A percentile compares a stretch with the other conserved stretches of the same genome.
phyloP scores from a whole-genome alignment of 1,140 invertebrate species.

The Danaus melanippus region DNA sequence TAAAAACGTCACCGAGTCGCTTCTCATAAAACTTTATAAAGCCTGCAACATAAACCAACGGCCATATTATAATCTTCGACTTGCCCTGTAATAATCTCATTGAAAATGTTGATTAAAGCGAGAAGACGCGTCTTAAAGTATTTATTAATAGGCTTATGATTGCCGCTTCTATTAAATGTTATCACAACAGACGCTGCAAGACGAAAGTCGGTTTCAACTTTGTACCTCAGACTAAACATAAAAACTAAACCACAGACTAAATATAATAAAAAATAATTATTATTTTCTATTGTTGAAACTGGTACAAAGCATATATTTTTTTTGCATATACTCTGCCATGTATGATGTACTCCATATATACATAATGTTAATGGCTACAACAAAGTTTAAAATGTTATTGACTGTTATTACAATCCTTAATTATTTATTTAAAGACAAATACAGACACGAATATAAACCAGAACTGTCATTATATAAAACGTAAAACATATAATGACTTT shows the following conservation, averaged over 20 bases:
- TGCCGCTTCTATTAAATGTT: conserved; percentile 45
- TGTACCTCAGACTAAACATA: conserved; percentile 17
- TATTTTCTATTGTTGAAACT: too few species aligned
- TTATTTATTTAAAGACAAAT: too few species aligned
- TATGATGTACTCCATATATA: too few species aligned
- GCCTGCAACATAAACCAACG: conserved; percentile 20
- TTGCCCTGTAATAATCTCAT: conserved; percentile 23
- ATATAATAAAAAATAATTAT: too few species aligned
- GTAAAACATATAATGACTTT: too few species aligned
- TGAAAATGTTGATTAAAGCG: conserved; percentile 55
- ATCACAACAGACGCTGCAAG: conserved; percentile 39
- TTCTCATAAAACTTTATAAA: conserved; percentile 21
- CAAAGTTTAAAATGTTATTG: too few species aligned
- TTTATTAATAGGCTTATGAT: conserved; percentile 58
- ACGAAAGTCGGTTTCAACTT: conserved; percentile 36
- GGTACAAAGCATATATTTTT: too few species aligned
- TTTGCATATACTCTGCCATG: too few species aligned
- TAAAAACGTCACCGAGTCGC: conserved; percentile 13
- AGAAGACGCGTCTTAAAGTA: conserved; percentile 37
- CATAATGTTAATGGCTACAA: too few species aligned
- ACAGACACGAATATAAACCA: too few species aligned
- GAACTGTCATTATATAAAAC: too few species aligned
- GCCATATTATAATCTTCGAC: conserved; percentile 44
- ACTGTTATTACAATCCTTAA: too few species aligned
- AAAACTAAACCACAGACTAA: neutral